Evolutionary conservation across 2,113 vertebrate genomes (phyloP), one percentile per base, ranked within the genome.

Genomic region (Campylorhamphus procurvoides): DNA sequence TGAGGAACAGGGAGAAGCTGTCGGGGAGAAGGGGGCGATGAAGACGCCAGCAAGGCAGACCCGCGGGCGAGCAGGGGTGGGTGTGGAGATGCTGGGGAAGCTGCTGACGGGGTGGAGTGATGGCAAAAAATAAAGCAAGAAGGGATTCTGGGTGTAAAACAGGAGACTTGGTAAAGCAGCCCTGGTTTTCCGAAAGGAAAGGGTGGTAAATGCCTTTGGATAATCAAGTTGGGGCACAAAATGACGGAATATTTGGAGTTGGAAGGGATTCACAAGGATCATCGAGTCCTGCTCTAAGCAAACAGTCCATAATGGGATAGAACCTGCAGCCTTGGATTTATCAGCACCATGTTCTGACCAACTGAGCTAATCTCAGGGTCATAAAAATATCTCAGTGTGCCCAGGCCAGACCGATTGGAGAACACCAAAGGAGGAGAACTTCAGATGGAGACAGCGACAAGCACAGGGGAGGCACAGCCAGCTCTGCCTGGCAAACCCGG

Each of bases 71-170:
- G 49, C 78, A 95, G 68, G 64, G 64, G 80, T 84, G 76, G 81
- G 82, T 42, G 87, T 93, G 89, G 84, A 90, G 73, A 59, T 73
- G 78, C 62, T 75, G 75, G 46, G n/a, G 53, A 87, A 93, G 67
- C 77, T 94, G 89, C 87, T 95, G 87, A 90, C 94, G 67, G 37
- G 56, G 56, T 68, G 88, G 67, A 83, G 37, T 39, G 68, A 87
- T 17, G 24, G 40, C 29, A 47, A 37, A 22, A 39, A 7, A 2
- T 1, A 0, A n/a, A n/a, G 22, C 5, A 49, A 77, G 28, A 63
- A 80, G 39, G 24, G 60, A 88, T 93, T 92, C 86, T 84, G 73
- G 5, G 37, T 67, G 49, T 58, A 78, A 37, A 68, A 14, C 17
- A 0, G 40, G 25, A 14, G 63, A 22, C 37, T 53, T 86, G n/a